Evolutionary conservation across 2,113 vertebrate genomes (phyloP).

Genomic region (Candoia aspera): DNA sequence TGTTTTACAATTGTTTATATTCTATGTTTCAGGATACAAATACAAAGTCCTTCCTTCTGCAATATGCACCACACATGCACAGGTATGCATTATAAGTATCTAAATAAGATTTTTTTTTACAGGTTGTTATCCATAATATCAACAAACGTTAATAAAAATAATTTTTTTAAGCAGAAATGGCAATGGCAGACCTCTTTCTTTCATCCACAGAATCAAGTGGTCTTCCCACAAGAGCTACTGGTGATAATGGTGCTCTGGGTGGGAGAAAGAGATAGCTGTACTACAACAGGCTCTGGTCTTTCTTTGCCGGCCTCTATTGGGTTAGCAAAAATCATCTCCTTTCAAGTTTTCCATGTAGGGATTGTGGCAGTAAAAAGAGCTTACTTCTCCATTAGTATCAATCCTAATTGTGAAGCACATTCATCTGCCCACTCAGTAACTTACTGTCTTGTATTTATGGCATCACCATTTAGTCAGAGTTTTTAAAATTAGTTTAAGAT

Average conservation of each 20-base stretch:
- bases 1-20: background rate
- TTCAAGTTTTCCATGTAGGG: background rate
- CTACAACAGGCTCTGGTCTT: background rate
- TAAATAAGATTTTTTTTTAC: background rate
- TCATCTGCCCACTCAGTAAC: too few relatives aligned
- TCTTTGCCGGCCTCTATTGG: background rate
- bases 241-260: background rate
- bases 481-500: too few relatives aligned
- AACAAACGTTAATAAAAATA: background rate
- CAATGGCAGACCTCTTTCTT: background rate
- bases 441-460: too few relatives aligned
- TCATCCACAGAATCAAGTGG: background rate
- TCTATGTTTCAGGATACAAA: background rate
- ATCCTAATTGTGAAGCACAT: too few relatives aligned
- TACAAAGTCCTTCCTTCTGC: background rate
- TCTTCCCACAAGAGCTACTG: background rate
- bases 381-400: background rate
- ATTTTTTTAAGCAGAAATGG: background rate
- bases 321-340: background rate
- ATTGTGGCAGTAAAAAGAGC: background rate
- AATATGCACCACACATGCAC: background rate
- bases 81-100: background rate
- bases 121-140: background rate
- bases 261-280: background rate
- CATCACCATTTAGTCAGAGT: too few relatives aligned